Evolutionary conservation across 2,797 vertebrate genomes (phyloP), one percentile per base, ranked within the genome.

Genomic region (Pantherophis alleghaniensis): DNA sequence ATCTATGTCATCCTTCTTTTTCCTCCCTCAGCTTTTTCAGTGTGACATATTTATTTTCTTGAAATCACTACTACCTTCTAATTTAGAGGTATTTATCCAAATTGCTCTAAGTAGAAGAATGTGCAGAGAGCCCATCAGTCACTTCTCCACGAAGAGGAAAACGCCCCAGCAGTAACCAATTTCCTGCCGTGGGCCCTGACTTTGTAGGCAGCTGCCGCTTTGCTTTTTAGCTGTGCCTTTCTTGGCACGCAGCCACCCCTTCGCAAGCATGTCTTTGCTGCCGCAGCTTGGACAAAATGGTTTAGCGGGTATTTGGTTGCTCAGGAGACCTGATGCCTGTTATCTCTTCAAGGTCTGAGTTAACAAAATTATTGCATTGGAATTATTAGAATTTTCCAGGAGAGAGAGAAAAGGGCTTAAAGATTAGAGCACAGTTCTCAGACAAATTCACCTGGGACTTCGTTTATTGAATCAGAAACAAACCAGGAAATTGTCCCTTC

Each of bases 401-500:
- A 32, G 47, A 88, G 14, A 42, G 13, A 47, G 32, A 51, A 6
- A 26, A 24, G 42, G 1, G 0, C 86, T 32, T n/a, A n/a, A 28
- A 87, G 53, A 56, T 69, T 18, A 0, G 0, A 74, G 22, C 20
- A 42, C 24, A 53, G 5, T 42, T 55, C 20, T 22, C n/a, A 2
- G 55, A 5, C 9, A 88, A 37, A 22, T 47, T 87, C 51, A 47
- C 28, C 1, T 0, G 0, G 11, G 14, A 55, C 42, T 86, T 90
- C 60, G 95, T 83, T 47, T 93, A 96, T 97, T 96, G 96, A 95
- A 97, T 97, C 13, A 88, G 96, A 96, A 18, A 37, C 13, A 57
- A 12, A 56, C 53, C n/a, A 37, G 28, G 89, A 20, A 26, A 83
- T 83, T 42, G 37, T 83, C 37, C 74, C 10, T 83, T 47, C 37